A percentile compares a stretch with the other conserved stretches of the same genome.
phyloP scores from a whole-genome alignment of 2,113 vertebrate species.

The Chelonoidis abingdonii region DNA sequence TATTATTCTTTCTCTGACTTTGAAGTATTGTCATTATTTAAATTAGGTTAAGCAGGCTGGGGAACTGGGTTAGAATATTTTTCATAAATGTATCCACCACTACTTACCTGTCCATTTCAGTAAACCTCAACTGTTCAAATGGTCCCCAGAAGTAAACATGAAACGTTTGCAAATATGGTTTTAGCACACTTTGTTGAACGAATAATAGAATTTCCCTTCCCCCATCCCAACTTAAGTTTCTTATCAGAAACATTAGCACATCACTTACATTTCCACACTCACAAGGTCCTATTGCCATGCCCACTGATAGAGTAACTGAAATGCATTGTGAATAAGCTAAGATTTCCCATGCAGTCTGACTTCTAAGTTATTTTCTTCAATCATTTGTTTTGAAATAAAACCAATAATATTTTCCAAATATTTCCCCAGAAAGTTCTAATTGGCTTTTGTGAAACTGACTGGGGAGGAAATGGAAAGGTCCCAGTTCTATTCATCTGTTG shows the following conservation, averaged over 20 bases:
- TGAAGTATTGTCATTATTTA: background rate
- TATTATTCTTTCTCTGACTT: background rate
- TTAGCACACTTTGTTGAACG: background rate
- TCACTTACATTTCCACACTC: background rate
- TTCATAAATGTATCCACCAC: background rate
- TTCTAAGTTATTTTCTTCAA: background rate
- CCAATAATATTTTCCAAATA: background rate
- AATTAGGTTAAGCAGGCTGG: background rate
- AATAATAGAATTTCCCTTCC: background rate
- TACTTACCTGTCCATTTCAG: background rate
- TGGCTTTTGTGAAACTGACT: background rate
- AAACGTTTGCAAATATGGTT: background rate
- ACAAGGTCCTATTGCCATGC: background rate
- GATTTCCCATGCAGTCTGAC: background rate
- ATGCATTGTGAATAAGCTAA: no score
- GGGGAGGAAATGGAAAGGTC: background rate
- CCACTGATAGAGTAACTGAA: background rate
- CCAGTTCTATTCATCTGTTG: background rate
- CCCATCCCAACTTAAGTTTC: background rate
- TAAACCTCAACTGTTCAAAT: background rate
- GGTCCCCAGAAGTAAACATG: background rate
- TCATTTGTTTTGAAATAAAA: background rate
- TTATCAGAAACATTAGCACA: background rate
- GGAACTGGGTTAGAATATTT: background rate
- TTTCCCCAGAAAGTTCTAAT: background rate